phyloP scores from a whole-genome alignment of 2,888 invertebrate genomes.

The Drosophila bunnanda region DNA sequence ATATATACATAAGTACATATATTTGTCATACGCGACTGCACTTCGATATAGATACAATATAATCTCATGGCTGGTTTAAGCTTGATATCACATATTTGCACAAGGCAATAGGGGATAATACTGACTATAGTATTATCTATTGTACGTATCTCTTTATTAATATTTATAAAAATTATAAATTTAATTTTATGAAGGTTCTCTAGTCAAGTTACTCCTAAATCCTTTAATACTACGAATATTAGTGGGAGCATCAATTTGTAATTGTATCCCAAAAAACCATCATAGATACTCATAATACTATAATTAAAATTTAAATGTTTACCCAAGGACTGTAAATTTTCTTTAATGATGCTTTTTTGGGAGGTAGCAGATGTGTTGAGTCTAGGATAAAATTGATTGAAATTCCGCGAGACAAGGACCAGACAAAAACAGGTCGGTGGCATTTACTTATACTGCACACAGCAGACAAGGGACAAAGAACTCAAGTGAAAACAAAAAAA shows the following conservation, averaged over 20 bases:
- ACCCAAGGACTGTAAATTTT: background rate
- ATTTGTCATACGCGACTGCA: slow-evolving; percentile 12
- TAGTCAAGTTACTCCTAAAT: background rate
- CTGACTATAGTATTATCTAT: background rate
- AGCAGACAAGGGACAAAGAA: slow-evolving; percentile 37
- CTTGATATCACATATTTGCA: background rate
- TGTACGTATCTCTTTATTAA: background rate
- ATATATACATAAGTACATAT: background rate
- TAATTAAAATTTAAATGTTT: background rate
- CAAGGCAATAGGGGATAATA: background rate
- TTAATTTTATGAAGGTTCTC: background rate
- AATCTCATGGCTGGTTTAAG: background rate
- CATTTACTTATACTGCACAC: slow-evolving; percentile 1
- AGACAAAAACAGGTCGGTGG: slow-evolving; percentile 21
- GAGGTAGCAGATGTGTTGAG: slow-evolving; percentile 11
- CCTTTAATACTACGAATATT: background rate
- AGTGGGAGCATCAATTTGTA: no score
- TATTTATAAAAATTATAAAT: no score
- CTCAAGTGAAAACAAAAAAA: slow-evolving; percentile 7
- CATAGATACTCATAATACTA: background rate
- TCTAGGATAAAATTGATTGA: slow-evolving; percentile 29
- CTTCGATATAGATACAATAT: background rate
- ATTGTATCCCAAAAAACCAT: background rate
- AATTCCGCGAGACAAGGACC: slow-evolving; percentile 30
- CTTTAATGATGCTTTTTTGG: no score